Conservation (phyloP, 2,113 vertebrate species). For the Ursus arctos region DNA sequence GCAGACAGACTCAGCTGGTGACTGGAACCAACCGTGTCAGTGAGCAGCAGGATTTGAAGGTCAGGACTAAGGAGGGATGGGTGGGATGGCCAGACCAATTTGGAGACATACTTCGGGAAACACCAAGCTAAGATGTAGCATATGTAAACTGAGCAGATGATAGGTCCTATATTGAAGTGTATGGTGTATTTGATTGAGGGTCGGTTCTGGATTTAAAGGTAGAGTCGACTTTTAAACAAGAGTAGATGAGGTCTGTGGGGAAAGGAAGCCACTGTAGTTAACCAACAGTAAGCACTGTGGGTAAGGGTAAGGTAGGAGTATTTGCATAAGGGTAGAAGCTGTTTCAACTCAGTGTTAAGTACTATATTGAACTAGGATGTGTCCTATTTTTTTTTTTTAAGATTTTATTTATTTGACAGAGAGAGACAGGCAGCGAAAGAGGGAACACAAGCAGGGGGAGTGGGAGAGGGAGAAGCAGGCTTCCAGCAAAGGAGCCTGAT, state of each 20-base stretch:
- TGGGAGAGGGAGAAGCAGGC: too few species aligned
- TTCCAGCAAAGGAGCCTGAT: too few species aligned
- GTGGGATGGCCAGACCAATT: neutral
- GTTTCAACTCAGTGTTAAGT: neutral
- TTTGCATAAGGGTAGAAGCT: neutral
- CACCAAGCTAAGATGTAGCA: neutral
- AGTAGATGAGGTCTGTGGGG: neutral
- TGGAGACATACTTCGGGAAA: neutral
- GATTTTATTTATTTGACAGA: too few species aligned
- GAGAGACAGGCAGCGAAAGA: too few species aligned
- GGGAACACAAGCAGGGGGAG: too few species aligned
- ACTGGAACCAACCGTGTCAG: neutral
- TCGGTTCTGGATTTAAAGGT: neutral
- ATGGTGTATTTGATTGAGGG: neutral
- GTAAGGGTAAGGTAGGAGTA: too few species aligned
- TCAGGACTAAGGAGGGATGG: neutral
- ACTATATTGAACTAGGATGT: neutral
- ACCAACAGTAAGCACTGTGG: neutral
- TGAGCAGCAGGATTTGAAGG: accelerated
- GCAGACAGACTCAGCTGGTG: neutral
- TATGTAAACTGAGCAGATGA: neutral
- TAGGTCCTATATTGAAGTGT: accelerated
- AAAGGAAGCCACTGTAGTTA: neutral
- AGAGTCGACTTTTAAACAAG: neutral
- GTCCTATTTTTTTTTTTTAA: neutral